Base-by-base conservation (phyloP, 2,113 vertebrate species). In the Gambusia holbrooki region DNA sequence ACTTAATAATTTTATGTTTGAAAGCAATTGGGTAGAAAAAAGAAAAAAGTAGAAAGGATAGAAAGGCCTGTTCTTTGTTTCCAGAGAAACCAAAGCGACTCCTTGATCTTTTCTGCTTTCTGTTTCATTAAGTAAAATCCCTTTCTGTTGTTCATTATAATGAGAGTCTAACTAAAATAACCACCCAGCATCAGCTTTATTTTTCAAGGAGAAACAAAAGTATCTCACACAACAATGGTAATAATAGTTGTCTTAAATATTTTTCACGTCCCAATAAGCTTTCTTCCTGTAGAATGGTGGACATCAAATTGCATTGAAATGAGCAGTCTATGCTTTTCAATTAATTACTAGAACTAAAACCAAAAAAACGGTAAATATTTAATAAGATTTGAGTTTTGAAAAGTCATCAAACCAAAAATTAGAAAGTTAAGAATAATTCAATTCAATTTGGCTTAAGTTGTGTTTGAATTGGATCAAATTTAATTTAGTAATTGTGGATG, bases 41-140 rank as follows among this genome's bases (percentile, higher is more conserved):
- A 42, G 1, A 42, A 42, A 77, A 68, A 77, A 33, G 35, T 37
- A 11, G 10, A 37, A 37, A 37, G 35, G 35, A 37, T 37, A 12
- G 35, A 37, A 37, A 37, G 40, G 82, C 64, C 33, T 29, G n/a
- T 73, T 40, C 37, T 60, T 15, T 27, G 85, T 90, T 81, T 78
- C 89, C 84, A 92, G 79, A 68, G 90, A 8, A 89, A 92, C 88
- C 4, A 33, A 62, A 19, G 76, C 84, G 79, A 71, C 51, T 35
- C 25, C 67, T 32, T 61, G 35, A 19, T 71, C 65, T n/a, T 83
- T 72, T 74, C 42, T 54, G 29, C 74, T 42, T 37, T 69, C 64
- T 69, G 76, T 60, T 33, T 87, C 66, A 68, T 76, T 68, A 87
- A 85, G 32, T 71, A 74, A 86, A 80, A 85, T 83, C 74, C 85